phyloP scores from a whole-genome alignment of 2,797 vertebrate genomes.

The Rhinogobio ventralis region DNA sequence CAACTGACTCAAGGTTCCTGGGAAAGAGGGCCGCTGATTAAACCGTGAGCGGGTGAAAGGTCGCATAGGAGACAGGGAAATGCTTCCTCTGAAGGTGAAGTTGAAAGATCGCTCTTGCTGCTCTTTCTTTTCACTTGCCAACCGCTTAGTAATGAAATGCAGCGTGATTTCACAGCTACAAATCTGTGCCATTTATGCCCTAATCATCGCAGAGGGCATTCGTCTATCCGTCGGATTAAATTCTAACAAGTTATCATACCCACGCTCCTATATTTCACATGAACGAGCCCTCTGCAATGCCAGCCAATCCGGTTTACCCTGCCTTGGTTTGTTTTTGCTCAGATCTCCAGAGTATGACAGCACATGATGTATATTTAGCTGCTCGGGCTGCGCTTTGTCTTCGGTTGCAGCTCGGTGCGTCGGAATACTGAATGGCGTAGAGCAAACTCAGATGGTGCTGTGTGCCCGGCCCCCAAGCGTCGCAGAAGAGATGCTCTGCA shows the following conservation, averaged over 20 bases:
- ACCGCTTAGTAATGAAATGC: constrained; percentile 34
- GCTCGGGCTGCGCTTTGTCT: constrained; percentile 39
- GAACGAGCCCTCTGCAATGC: background rate
- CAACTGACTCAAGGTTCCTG: constrained; percentile 44
- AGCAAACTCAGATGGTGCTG: constrained; percentile 71
- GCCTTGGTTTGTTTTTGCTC: constrained; percentile 34
- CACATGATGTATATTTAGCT: constrained; percentile 73
- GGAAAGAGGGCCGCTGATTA: constrained; percentile 45
- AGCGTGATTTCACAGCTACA: constrained; percentile 9
- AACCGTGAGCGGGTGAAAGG: constrained; percentile 12
- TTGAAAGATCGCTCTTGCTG: constrained; percentile 21
- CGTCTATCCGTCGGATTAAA: background rate
- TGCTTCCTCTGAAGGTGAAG: constrained; percentile 27
- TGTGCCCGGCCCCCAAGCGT: constrained; percentile 63
- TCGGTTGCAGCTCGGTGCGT: constrained; percentile 66
- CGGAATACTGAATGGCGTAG: constrained; percentile 61
- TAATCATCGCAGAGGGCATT: constrained; percentile 36
- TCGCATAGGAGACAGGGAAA: constrained; percentile 7
- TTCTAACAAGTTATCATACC: constrained; percentile 12
- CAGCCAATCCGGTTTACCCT: constrained; percentile 15
- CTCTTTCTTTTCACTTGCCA: constrained; percentile 22
- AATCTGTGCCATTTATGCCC: background rate
- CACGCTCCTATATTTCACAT: background rate
- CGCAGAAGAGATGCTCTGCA: constrained; percentile 71
- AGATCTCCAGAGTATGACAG: constrained; percentile 57